A percentile compares a stretch with the other conserved stretches of the same genome.
Evolutionary conservation across 2,888 invertebrate species (phyloP).

Genomic region (Stomorhina lunata): DNA sequence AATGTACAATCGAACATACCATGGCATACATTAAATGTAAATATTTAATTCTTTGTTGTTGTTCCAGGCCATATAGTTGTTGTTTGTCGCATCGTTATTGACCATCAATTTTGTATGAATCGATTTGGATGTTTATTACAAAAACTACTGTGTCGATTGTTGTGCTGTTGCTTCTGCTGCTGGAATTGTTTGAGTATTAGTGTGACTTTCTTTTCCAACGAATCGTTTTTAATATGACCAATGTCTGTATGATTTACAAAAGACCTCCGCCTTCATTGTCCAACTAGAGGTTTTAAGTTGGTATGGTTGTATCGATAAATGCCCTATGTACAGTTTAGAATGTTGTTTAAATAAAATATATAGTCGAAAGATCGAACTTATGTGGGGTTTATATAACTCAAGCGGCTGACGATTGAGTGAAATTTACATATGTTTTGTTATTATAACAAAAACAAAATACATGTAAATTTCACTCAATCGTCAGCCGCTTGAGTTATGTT

Average conservation of each 20-base stretch:
- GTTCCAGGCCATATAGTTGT: conserved; percentile 41
- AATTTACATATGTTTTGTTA: no score
- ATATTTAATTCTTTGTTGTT: not conserved
- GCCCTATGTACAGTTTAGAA: no score
- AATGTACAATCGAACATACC: conserved; percentile 34
- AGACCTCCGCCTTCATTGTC: no score
- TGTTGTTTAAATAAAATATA: no score
- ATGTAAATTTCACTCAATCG: no score
- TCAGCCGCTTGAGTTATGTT: no score
- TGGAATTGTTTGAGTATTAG: not conserved
- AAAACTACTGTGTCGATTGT: not conserved
- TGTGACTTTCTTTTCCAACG: conserved; percentile 57
- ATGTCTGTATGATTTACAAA: not conserved
- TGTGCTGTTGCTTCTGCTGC: conserved; percentile 11
- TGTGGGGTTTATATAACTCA: no score
- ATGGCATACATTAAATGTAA: conserved; percentile 40
- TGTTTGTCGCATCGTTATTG: conserved; percentile 61
- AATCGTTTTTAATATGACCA: conserved; percentile 24
- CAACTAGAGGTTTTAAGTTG: no score
- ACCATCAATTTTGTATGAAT: conserved; percentile 52
- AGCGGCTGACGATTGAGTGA: no score
- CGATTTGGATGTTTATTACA: conserved; percentile 36
- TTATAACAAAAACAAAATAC: no score
- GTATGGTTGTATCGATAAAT: no score
- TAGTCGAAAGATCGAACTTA: no score